phyloP scores from a whole-genome alignment of 2,888 invertebrate species.

The Microplitis manilae region DNA sequence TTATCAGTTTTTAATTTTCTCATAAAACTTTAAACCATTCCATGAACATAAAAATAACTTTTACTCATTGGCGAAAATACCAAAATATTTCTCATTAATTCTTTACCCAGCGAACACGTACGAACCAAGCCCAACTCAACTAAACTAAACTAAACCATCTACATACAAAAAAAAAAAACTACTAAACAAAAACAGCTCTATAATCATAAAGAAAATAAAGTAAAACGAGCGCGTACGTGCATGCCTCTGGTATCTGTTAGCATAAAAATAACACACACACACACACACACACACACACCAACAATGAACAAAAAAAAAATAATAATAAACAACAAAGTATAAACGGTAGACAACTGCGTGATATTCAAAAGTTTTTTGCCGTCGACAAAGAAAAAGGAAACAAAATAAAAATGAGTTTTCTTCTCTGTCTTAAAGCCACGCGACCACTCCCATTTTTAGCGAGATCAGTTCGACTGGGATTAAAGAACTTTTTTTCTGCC shows the following conservation, averaged over 20 bases:
- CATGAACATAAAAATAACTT: too few relatives aligned
- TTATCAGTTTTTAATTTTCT: too few relatives aligned
- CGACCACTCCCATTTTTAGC: slow-evolving; percentile 22
- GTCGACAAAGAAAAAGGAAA: neutral
- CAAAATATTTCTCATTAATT: too few relatives aligned
- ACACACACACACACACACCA: neutral
- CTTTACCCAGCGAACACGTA: too few relatives aligned
- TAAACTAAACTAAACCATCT: neutral
- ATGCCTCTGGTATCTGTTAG: neutral
- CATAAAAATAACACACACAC: slow-evolving; percentile 2
- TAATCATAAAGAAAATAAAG: neutral
- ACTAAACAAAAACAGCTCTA: neutral
- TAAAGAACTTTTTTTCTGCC: slow-evolving; percentile 10
- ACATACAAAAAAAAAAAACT: neutral
- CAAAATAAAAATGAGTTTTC: neutral
- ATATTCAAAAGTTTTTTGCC: slow-evolving; percentile 13
- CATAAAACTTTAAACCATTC: too few relatives aligned
- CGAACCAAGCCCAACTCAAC: too few relatives aligned
- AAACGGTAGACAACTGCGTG: slow-evolving; percentile 11
- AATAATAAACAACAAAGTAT: slow-evolving; percentile 13
- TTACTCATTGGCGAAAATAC: too few relatives aligned
- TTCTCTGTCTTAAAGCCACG: slow-evolving; percentile 3
- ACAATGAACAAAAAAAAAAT: neutral
- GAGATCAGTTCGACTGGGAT: slow-evolving; percentile 26
- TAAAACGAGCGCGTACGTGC: neutral